Evolutionary conservation across 37 sponge, comb jelly and placozoan genomes (phyloP).

Genomic region (Ephydatia muelleri): DNA sequence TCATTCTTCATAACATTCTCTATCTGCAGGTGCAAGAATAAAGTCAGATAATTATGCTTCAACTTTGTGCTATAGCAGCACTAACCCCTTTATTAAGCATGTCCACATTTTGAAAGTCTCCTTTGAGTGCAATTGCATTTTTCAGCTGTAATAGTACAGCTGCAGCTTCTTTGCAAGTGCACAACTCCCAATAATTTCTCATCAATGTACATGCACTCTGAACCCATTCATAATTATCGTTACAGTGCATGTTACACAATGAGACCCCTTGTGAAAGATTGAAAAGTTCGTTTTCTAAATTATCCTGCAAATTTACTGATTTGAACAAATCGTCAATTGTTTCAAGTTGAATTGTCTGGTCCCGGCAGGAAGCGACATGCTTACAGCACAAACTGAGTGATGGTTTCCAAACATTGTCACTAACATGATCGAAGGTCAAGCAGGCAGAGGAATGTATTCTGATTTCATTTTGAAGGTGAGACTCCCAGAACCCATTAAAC

Average conservation of each 20-base stretch:
- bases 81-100: conserved; percentile 4
- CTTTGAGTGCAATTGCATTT: conserved; percentile 23
- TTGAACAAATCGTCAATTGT: conserved; percentile 5
- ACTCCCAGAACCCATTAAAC: conserved; percentile 11
- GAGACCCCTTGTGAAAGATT: conserved; percentile 11
- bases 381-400: conserved; percentile 12
- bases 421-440: conserved; percentile 13
- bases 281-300: not conserved
- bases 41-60: not conserved
- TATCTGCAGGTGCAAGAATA: not conserved
- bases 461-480: not conserved
- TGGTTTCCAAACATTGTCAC: conserved; percentile 31
- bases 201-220: conserved; percentile 2
- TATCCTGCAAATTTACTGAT: not conserved
- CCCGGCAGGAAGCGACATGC: not conserved
- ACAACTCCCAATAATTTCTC: conserved; percentile 17
- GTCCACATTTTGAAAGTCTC: conserved; percentile 46
- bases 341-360: conserved; percentile 11
- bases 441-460: not conserved
- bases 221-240: not conserved
- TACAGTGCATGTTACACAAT: not conserved
- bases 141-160: conserved; percentile 18
- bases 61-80: not conserved
- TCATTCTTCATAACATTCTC: conserved; percentile 37
- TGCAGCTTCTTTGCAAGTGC: conserved; percentile 32